Evolutionary conservation across 1,140 invertebrate species (phyloP).

Genomic region (Heliconius congener): DNA sequence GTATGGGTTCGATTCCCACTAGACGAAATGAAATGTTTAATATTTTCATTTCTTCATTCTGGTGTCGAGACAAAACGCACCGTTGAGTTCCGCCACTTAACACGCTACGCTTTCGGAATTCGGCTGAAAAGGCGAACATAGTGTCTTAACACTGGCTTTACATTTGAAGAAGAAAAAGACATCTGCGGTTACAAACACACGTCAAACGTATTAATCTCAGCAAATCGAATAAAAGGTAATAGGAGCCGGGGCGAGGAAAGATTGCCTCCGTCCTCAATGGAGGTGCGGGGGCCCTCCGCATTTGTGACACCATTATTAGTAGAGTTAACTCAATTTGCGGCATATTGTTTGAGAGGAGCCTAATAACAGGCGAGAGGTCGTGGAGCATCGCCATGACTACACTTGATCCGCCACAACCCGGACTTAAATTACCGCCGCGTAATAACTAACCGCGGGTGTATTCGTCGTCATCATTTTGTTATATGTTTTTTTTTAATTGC

Average conservation of each 20-base stretch:
- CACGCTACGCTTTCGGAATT: no score
- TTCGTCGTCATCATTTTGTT: neutral
- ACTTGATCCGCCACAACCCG: conserved; percentile 52
- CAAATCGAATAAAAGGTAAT: conserved; percentile 77
- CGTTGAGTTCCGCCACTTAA: no score
- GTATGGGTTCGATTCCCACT: no score
- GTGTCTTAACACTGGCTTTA: no score
- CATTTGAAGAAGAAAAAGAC: conserved; percentile 9
- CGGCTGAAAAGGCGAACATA: no score
- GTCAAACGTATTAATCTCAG: conserved; percentile 71
- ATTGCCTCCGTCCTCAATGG: conserved; percentile 66
- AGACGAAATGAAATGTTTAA: no score
- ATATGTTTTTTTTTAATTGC: conserved; percentile 1
- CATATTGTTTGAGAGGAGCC: conserved; percentile 78
- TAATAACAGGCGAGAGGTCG: conserved; percentile 75
- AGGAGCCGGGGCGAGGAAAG: conserved; percentile 58
- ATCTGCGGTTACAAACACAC: conserved; percentile 52
- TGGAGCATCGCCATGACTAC: conserved; percentile 69
- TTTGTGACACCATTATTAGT: conserved; percentile 77
- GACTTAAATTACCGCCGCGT: conserved; percentile 33
- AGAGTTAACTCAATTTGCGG: conserved; percentile 80
- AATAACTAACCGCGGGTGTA: conserved; percentile 36
- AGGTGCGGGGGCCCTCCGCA: conserved; percentile 59
- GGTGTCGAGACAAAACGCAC: no score
- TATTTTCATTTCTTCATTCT: no score